Evolutionary conservation across 2,797 vertebrate species (phyloP).

Genomic region (Cyclopterus lumpus): DNA sequence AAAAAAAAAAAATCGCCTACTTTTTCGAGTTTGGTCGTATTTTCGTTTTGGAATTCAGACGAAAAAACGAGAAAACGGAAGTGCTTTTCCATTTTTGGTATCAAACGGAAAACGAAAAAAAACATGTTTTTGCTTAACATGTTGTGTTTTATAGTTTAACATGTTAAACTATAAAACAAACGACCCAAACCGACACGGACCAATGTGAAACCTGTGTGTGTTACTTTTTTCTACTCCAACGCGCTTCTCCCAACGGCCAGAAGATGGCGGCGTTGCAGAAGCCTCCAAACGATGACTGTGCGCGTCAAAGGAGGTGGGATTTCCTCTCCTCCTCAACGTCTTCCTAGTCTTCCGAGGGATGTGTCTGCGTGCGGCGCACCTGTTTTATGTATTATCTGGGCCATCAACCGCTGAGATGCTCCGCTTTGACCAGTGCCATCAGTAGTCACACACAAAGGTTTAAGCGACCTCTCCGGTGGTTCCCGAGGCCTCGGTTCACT

Average conservation of each 20-base stretch:
- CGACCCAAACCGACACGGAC: too few relatives aligned
- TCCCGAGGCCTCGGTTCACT: slow-evolving; percentile 7
- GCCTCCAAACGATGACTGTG: slow-evolving; percentile 5
- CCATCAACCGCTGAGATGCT: slow-evolving; percentile 42
- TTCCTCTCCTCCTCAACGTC: slow-evolving; percentile 66
- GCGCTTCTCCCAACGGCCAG: slow-evolving; percentile 31
- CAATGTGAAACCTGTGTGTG: neutral
- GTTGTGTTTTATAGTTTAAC: too few relatives aligned
- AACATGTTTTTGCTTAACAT: too few relatives aligned
- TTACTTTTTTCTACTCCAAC: neutral
- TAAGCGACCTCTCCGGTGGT: neutral
- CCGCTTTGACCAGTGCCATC: slow-evolving; percentile 4
- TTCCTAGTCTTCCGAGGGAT: slow-evolving; percentile 58
- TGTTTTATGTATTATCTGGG: slow-evolving; percentile 48
- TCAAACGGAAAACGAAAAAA: too few relatives aligned
- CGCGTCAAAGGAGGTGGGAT: slow-evolving; percentile 64
- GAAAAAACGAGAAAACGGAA: too few relatives aligned
- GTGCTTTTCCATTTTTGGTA: too few relatives aligned
- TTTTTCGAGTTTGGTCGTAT: too few relatives aligned
- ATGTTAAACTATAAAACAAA: too few relatives aligned
- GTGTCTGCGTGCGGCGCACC: slow-evolving; percentile 70
- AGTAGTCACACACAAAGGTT: slow-evolving; percentile 16
- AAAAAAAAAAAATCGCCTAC: too few relatives aligned
- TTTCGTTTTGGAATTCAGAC: too few relatives aligned
- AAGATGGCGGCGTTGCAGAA: slow-evolving; percentile 68